Evolutionary conservation across 1,140 invertebrate species (phyloP).

Genomic region (Cotesia glomerata): DNA sequence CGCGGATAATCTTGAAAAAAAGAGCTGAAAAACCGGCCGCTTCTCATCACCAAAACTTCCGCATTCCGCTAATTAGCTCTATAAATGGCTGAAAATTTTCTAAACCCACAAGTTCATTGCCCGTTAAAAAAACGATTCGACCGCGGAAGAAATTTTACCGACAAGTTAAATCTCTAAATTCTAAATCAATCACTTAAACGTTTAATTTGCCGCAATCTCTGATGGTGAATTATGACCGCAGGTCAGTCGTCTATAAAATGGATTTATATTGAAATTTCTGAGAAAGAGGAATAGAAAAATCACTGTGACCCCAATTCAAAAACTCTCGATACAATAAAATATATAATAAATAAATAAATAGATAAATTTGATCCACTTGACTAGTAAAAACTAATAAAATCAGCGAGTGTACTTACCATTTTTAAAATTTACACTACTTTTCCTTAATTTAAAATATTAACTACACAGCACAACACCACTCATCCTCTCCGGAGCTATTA

Average conservation of each 20-base stretch:
- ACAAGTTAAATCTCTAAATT: constrained; percentile 2
- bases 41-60: constrained; percentile 8
- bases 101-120: neutral
- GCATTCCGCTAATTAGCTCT: neutral
- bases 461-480: constrained; percentile 18
- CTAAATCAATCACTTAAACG: neutral
- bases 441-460: constrained; percentile 9
- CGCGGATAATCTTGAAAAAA: neutral
- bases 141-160: no score
- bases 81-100: neutral
- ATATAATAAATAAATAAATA: no score
- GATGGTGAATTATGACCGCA: no score
- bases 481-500: neutral
- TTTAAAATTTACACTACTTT: neutral
- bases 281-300: constrained; percentile 19
- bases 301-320: constrained; percentile 26
- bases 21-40: neutral
- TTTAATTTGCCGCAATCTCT: no score
- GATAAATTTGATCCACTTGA: no score
- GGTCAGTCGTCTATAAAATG: no score
- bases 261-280: neutral
- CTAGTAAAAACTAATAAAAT: no score
- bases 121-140: neutral
- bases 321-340: neutral
- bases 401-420: neutral